A percentile compares a stretch with the other conserved stretches of the same genome.
Conservation (phyloP, 2,797 vertebrate species). For the Chelon auratus region DNA sequence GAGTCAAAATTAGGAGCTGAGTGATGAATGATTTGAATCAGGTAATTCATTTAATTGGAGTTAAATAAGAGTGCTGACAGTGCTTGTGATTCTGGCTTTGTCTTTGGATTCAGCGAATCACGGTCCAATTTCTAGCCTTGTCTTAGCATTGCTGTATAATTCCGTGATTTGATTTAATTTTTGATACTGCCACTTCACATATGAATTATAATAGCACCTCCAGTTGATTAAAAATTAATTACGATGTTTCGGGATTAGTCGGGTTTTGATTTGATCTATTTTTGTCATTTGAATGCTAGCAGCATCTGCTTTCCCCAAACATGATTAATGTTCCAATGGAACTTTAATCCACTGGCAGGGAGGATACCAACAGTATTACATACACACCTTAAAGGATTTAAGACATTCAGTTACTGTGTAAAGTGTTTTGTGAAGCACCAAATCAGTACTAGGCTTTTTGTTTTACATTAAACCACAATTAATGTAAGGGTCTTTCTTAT, state of each 20-base stretch:
- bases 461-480: not conserved
- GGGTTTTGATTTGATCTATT: constrained; percentile 11
- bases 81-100: not conserved
- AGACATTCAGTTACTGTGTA: not conserved
- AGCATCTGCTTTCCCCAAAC: not conserved
- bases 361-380: not conserved
- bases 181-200: not conserved
- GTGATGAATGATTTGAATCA: constrained; percentile 3
- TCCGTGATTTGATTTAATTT: constrained; percentile 1
- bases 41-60: constrained; percentile 2
- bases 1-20: not conserved
- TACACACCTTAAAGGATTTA: not conserved
- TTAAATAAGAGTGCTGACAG: not conserved
- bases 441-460: not conserved
- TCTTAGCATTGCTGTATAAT: not conserved
- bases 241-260: not conserved
- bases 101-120: not conserved
- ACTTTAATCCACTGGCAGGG: not conserved
- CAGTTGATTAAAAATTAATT: constrained; percentile 10
- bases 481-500: not conserved
- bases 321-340: not conserved
- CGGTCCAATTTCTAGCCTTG: not conserved
- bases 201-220: not conserved
- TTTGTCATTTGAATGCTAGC: not conserved
- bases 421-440: not conserved